Base-by-base conservation (phyloP, 2,113 vertebrate genomes). In the Tapirus terrestris region DNA sequence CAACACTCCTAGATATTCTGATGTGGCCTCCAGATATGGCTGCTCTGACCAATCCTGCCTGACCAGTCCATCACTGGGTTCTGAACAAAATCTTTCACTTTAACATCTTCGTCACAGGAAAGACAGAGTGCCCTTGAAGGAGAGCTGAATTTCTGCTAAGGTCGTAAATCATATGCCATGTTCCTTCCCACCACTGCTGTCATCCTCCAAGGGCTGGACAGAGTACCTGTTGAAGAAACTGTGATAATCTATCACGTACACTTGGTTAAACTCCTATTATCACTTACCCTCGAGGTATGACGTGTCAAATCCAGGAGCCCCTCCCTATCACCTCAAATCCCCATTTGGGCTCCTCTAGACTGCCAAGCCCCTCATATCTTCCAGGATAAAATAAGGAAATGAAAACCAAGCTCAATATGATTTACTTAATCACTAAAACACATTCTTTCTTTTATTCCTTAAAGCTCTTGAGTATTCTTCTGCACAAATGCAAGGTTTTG, bases 381-480 rank as follows among this genome's bases (percentile, higher is more conserved):
- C n/a, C 36, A 72, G 53, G 33, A 84, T n/a, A 61, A 94, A 91
- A 67, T 53, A 63, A 94, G 82, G 31, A 53, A 94, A 86, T 45
- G 33, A 95, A 87, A 95, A 82, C 75, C 36, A 70, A 56, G 36
- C 23, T 77, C 65, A 67, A 29, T 29, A 25, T 17, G 96, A 80
- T 48, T 70, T 72, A 10, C 10, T 96, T 76, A 91, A 43, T 77
- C 83, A 87, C 89, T 17, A 63, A n/a, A 95, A 65, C 45, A 73
- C 17, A 61, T 92, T 97, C 73, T n/a, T 21, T 82, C 72, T 96
- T 97, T 77, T 8, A 81, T 56, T 97, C 27, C 16, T 76, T 85
- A 76, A 79, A 94, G 36, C 51, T 51, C 43, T 63, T 20, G 51
- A 65, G 1, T 0, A 3, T 2, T 73, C 33, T 94, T 93, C 89